Base-by-base conservation (phyloP, 2,797 vertebrate genomes). In the Pogoniulus pusillus region DNA sequence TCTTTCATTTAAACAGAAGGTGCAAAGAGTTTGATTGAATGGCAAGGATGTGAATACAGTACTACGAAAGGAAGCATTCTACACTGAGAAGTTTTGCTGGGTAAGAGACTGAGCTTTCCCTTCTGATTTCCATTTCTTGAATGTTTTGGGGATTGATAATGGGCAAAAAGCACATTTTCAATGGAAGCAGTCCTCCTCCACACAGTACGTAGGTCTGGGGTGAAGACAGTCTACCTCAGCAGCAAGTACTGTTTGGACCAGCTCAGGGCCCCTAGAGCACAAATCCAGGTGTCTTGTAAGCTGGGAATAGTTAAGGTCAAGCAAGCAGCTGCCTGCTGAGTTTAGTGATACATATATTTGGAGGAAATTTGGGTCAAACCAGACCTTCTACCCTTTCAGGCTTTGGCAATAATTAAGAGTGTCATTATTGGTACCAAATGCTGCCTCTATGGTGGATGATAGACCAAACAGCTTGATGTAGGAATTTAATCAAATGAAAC, bases 1-100 rank as follows among this genome's bases (percentile, higher is more conserved):
- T 81, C 59, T 87, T 95, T 89, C 87, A n/a, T 90, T 95, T 79
- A 88, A 93, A 93, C 77, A 75, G 74, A 91, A 88, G 3, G 5
- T 60, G 43, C 35, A 53, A 45, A 79, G 65, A 57, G 72, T 81
- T 71, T 86, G 87, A 66, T 8, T 59, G 82, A 83, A 84, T 62
- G n/a, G 34, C 70, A 82, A 47, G 80, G 81, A 59, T n/a, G 57
- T 51, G 90, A 66, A n/a, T 41, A 26, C 8, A 12, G 63, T 66
- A 12, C 30, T 58, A 14, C 69, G 39, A 32, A 71, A 85, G 39
- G 53, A 88, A 92, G 43, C 30, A 24, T 49, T 87, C 32, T 34
- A 11, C 32, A 3, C 7, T 18, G 75, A 22, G 41, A 70, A 49
- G 26, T 73, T 86, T 37, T 88, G 17, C 16, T 71, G 45, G 20